phyloP scores from a whole-genome alignment of 2,888 invertebrate genomes.

The Polydrusus cervinus region DNA sequence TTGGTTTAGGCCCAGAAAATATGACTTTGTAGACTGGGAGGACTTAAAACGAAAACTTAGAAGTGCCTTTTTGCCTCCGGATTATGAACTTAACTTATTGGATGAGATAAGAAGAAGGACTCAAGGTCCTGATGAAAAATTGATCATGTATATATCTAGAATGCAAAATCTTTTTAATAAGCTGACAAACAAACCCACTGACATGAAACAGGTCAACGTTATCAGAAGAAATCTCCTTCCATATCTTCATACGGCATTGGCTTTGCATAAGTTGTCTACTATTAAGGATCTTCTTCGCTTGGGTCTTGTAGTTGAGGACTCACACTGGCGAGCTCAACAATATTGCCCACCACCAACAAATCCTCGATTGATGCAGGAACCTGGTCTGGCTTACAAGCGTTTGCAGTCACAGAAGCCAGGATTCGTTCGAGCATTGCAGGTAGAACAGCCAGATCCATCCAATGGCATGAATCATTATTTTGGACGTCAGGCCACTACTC shows the following conservation, averaged over 20 bases:
- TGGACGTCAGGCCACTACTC: too few species aligned
- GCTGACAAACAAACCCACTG: neutral
- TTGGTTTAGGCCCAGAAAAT: neutral
- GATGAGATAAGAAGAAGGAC: conserved; percentile 20
- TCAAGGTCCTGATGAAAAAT: neutral
- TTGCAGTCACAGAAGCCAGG: too few species aligned
- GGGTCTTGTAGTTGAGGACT: neutral
- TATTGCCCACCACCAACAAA: neutral
- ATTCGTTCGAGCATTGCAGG: too few species aligned
- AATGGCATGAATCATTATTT: too few species aligned
- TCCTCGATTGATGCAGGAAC: neutral
- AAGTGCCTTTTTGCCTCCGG: conserved; percentile 18
- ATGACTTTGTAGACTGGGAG: conserved; percentile 15
- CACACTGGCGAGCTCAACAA: neutral
- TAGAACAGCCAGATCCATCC: too few species aligned
- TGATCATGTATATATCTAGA: too few species aligned
- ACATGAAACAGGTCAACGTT: neutral
- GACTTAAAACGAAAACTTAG: conserved; percentile 26
- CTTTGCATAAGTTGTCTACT: neutral
- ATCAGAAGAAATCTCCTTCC: neutral
- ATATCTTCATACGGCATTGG: neutral
- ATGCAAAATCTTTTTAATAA: conserved; percentile 1
- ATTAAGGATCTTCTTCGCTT: neutral
- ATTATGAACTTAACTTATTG: neutral
- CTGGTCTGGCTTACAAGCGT: neutral